Base-by-base conservation (phyloP, 2,113 vertebrate genomes). In the mouse (Mus musculus) region DNA sequence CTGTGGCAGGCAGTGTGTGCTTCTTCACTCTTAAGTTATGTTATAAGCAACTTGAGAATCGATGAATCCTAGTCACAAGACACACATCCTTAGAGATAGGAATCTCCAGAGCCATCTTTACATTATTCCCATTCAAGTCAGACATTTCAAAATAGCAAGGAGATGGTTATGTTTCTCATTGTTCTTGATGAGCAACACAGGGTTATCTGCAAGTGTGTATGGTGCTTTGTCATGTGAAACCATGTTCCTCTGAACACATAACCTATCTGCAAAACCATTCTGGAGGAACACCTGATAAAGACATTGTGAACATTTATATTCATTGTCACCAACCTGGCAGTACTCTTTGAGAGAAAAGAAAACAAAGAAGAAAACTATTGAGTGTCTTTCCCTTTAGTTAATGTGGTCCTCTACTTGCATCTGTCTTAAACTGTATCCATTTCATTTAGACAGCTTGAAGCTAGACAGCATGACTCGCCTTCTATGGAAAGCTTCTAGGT, bases 191-290 rank as follows among this genome's bases (percentile, higher is more conserved):
- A 77, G 92, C 86, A 92, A 42, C 17, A 59, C 10, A 76, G 28
- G 8, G 81, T n/a, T 81, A 87, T 16, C 26, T n/a, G 54, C 73
- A 71, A 69, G 59, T 24, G 10, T 52, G 56, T 80, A n/a, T 71
- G 87, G 54, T 14, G 33, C 26, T 90, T 39, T 19, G 77, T 63
- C 67, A 63, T 63, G 33, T 71, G 91, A 77, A 82, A 78, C 54
- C 87, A 28, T 56, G 59, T 63, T 93, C 26, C 82, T 42, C 24
- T 84, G 61, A 81, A 12, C 42, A 81, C n/a, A 72, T 19, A 95
- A 89, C 49, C 89, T 63, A 90, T 90, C 56, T 65, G 84, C 56
- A n/a, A 91, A 90, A 92, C 56, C 91, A 75, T 80, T 78, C 89
- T 89, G 42, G 89, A 93, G 24, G 89, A 77, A 80, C 63, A 75